Conservation (phyloP, 2,113 vertebrate species). For the Lanius ludovicianus region DNA sequence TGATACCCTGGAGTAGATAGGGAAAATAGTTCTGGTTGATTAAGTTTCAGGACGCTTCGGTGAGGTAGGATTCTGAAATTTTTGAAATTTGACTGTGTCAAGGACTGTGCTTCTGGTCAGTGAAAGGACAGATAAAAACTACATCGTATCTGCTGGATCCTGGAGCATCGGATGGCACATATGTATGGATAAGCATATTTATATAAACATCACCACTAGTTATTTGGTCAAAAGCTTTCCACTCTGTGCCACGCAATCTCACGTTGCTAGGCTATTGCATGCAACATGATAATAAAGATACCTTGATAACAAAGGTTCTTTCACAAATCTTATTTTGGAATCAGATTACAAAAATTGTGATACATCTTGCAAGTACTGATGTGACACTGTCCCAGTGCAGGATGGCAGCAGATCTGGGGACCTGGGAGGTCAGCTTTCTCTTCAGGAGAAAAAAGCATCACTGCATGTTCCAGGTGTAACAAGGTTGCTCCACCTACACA, state of each 20-base stretch:
- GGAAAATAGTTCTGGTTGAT: background rate
- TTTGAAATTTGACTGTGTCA: background rate
- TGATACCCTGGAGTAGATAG: background rate
- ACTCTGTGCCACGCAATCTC: fast-evolving
- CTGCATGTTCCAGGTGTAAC: fast-evolving
- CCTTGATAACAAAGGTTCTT: background rate
- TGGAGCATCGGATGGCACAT: background rate
- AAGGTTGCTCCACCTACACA: background rate
- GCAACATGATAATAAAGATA: background rate
- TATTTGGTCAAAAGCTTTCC: background rate
- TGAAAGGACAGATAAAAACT: background rate
- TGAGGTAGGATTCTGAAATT: background rate
- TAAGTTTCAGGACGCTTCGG: background rate
- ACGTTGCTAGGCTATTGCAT: fast-evolving
- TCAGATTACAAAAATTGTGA: background rate
- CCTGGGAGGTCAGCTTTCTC: fast-evolving
- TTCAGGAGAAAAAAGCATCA: fast-evolving
- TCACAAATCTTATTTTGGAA: background rate
- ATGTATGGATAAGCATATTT: background rate
- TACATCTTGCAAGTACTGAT: too few species aligned
- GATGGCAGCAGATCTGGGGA: fast-evolving
- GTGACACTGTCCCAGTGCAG: fast-evolving
- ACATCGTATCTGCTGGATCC: background rate
- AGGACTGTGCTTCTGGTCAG: background rate
- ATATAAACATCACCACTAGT: background rate